Conservation (phyloP, 2,888 invertebrate species). For the Heliconius hortense region DNA sequence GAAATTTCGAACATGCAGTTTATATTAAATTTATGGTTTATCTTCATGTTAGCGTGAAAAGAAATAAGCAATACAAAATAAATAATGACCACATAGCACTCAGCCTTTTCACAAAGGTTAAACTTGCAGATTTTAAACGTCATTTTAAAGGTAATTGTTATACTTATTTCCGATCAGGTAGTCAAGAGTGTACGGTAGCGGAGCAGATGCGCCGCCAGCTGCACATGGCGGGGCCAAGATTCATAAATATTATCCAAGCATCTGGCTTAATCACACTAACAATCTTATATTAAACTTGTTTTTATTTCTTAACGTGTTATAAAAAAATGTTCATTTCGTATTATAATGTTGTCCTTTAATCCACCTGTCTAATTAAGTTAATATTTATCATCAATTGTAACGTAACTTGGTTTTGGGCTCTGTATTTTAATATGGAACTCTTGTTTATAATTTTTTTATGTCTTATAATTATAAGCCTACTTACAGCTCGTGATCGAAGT, state of each 20-base stretch:
- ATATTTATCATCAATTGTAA: constrained; percentile 17
- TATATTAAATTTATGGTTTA: not conserved
- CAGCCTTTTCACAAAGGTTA: not conserved
- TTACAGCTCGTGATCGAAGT: not conserved
- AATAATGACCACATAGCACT: constrained; percentile 11
- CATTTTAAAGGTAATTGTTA: constrained; percentile 30
- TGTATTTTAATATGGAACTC: not conserved
- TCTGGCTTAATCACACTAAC: constrained; percentile 35
- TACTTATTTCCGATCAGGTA: constrained; percentile 32
- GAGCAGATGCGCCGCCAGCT: constrained; percentile 38
- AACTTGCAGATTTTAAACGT: not conserved
- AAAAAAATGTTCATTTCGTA: constrained; percentile 23
- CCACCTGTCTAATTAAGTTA: constrained; percentile 24
- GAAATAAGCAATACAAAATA: not conserved
- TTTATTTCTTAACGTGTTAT: constrained; percentile 31
- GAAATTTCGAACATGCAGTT: no score
- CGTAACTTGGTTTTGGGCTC: not conserved
- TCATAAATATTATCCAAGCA: constrained; percentile 39
- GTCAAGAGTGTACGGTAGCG: constrained; percentile 28
- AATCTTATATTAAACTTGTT: constrained; percentile 30
- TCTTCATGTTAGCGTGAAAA: not conserved
- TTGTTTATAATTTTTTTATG: not conserved
- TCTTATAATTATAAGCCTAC: not conserved
- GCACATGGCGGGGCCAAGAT: constrained; percentile 32
- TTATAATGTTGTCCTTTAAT: constrained; percentile 7